Conservation (phyloP, 1,140 invertebrate genomes). For the Neotoxoptera formosana region DNA sequence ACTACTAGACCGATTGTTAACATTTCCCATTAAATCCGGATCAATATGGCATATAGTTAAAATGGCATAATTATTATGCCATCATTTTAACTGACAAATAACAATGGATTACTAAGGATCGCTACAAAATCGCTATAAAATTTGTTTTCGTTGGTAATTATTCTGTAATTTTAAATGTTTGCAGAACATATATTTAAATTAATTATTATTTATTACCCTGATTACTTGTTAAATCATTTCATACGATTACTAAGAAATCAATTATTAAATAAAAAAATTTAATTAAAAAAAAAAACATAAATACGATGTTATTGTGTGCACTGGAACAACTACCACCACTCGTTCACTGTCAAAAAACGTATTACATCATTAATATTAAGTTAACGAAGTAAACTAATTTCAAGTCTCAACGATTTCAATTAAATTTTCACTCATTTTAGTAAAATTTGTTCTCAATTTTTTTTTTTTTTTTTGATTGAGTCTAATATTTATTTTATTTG, state of each 20-base stretch:
- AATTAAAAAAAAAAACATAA: not conserved
- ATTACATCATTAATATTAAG: slow-evolving; percentile 11
- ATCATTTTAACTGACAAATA: not conserved
- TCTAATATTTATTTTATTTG: not conserved
- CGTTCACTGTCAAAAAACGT: not conserved
- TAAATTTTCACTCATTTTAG: not conserved
- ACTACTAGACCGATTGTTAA: not conserved
- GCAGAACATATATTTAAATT: not conserved
- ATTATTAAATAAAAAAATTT: not conserved
- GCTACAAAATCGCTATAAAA: not conserved
- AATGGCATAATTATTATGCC: too few species aligned
- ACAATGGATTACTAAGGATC: not conserved
- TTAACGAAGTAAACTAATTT: too few species aligned
- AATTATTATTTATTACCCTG: not conserved
- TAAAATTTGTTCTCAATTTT: not conserved
- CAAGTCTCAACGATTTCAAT: not conserved
- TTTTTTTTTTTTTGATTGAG: not conserved
- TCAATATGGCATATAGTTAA: too few species aligned
- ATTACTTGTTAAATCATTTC: not conserved
- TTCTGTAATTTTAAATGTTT: not conserved
- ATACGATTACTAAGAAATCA: not conserved
- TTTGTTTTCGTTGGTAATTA: not conserved
- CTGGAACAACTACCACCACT: not conserved
- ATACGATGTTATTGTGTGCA: not conserved
- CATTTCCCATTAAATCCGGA: not conserved